Evolutionary conservation across 2,888 invertebrate species (phyloP), one percentile per base, ranked within the genome.

Genomic region (Papilio elwesi): DNA sequence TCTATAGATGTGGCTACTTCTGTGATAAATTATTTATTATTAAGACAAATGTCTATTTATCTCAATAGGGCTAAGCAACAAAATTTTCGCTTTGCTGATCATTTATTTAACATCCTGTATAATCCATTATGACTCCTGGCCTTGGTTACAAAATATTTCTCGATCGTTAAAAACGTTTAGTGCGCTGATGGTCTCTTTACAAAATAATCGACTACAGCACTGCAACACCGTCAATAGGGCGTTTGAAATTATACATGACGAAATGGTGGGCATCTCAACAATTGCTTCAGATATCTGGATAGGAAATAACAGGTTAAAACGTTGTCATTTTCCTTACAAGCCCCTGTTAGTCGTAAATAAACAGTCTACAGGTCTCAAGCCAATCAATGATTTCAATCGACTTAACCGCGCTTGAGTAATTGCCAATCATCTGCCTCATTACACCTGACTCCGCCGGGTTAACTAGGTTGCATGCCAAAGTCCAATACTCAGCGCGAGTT

Each of bases 71-170:
- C 26, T 43, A 6, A 43, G 6, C 43, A 43, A 43, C 26, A 57
- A 36, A 6, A 36, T 6, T 59, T 38, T 59, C n/a, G 38, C n/a
- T n/a, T 38, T 10, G 7, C 7, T 43, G 6, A 43, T 4, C 9
- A 36, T 15, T 6, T 62, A 26, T 49, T 62, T n/a, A 57, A 52
- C 63, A 63, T 11, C 52, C 72, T 63, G 15, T 68, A 48, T 68
- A 48, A 43, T 43, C 43, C 43, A 12, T 59, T 59, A 66, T 47
- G 51, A 71, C 7, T 43, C 49, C n/a, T 43, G 51, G 36, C 59
- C 59, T 49, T 66, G 66, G 59, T 66, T 71, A 8, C 66, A 67
- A 67, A 71, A 59, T 55, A 71, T 59, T 52, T 52, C 65, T 57
- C 12, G 36, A 71, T 38, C 49, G 53, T 59, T 49, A n/a, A 26